Conservation (phyloP, 2,888 invertebrate species). For the Gortyna flavago region DNA sequence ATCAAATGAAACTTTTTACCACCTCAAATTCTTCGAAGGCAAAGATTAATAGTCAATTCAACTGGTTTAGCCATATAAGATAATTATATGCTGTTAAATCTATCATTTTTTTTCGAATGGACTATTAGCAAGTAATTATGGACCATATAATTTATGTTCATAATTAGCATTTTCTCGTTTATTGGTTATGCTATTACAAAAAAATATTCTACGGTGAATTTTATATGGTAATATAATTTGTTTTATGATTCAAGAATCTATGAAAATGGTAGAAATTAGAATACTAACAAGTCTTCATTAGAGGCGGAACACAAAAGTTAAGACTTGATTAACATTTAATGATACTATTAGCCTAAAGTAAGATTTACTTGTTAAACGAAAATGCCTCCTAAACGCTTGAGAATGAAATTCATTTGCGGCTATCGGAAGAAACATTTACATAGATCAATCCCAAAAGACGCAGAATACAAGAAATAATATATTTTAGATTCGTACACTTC, state of each 20-base stretch:
- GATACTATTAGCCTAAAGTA: background rate
- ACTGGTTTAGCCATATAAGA: constrained; percentile 43
- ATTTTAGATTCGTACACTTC: background rate
- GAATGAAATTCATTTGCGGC: too few relatives aligned
- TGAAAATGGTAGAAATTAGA: constrained; percentile 28
- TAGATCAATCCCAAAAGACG: background rate
- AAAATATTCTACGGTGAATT: constrained; percentile 37
- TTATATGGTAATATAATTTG: constrained; percentile 45
- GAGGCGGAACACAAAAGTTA: background rate
- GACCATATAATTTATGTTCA: constrained; percentile 63
- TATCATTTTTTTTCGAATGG: constrained; percentile 39
- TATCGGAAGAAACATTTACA: background rate
- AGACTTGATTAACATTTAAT: constrained; percentile 28
- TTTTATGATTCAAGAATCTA: constrained; percentile 33
- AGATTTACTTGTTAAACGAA: background rate
- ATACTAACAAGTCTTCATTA: constrained; percentile 44
- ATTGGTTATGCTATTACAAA: constrained; percentile 40
- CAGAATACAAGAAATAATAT: background rate
- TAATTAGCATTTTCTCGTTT: constrained; percentile 57
- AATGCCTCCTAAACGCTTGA: too few relatives aligned
- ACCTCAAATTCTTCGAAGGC: constrained; percentile 14
- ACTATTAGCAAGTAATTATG: constrained; percentile 63
- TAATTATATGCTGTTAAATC: constrained; percentile 57
- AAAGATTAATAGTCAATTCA: constrained; percentile 33
- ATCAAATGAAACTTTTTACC: background rate